phyloP scores from a whole-genome alignment of 2,888 invertebrate genomes.

The Lycia hirtaria region DNA sequence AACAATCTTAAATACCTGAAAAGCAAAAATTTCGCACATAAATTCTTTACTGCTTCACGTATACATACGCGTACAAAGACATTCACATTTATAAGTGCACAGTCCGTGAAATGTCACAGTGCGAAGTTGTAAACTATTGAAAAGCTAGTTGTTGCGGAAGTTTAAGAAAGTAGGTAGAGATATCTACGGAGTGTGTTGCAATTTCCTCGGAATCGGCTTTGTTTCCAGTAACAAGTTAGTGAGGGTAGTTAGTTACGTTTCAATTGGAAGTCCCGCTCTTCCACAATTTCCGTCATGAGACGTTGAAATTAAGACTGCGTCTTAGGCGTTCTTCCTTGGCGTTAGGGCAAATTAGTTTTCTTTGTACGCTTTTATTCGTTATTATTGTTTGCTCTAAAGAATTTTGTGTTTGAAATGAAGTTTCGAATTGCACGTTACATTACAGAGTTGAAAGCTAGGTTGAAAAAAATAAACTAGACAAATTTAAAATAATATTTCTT shows the following conservation, averaged over 20 bases:
- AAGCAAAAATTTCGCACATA: too few relatives aligned
- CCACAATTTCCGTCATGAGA: conserved; percentile 40
- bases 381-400: background rate
- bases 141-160: conserved; percentile 44
- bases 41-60: background rate
- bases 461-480: too few relatives aligned
- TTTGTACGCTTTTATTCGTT: conserved; percentile 3
- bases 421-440: too few relatives aligned
- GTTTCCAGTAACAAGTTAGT: conserved; percentile 40
- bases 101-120: conserved; percentile 42
- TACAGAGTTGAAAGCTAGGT: too few relatives aligned
- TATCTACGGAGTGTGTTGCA: conserved; percentile 26
- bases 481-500: too few relatives aligned
- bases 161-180: conserved; percentile 35
- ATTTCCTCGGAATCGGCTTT: conserved; percentile 38
- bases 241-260: conserved; percentile 40
- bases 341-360: conserved; percentile 1
- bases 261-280: conserved; percentile 40
- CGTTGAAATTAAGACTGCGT: conserved; percentile 41
- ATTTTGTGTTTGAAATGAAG: background rate
- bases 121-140: conserved; percentile 38
- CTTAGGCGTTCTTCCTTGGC: conserved; percentile 5
- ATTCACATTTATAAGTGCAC: conserved; percentile 21
- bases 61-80: background rate
- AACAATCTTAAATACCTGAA: too few relatives aligned